Conservation (phyloP, 2,888 invertebrate genomes). For the Polymixis lichenea region DNA sequence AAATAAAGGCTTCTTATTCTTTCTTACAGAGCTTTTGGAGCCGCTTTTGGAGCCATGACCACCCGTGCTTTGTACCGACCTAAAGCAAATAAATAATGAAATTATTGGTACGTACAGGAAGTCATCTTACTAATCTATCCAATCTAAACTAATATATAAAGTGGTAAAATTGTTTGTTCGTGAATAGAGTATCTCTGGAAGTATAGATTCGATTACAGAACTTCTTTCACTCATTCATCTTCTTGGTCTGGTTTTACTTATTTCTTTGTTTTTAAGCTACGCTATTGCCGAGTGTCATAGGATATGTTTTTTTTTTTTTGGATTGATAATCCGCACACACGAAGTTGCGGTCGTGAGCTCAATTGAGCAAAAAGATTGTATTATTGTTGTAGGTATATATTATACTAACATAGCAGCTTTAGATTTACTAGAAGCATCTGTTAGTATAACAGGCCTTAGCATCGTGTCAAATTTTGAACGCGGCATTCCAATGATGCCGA, state of each 20-base stretch:
- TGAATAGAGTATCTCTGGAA: not conserved
- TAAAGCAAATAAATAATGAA: not conserved
- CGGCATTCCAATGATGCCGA: constrained; percentile 91
- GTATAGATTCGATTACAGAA: not conserved
- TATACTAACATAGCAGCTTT: constrained; percentile 76
- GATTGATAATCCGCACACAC: no score
- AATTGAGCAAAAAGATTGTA: not conserved
- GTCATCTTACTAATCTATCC: not conserved
- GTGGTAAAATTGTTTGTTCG: not conserved
- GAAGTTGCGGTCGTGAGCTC: not conserved
- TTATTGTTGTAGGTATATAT: not conserved
- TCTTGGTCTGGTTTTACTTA: no score
- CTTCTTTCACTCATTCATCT: not conserved
- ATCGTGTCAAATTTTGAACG: constrained; percentile 90
- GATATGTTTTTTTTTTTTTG: no score
- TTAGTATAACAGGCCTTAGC: constrained; percentile 81
- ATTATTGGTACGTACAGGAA: not conserved
- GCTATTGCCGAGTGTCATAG: not conserved
- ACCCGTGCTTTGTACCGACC: not conserved
- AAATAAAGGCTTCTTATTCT: not conserved
- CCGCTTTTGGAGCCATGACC: not conserved
- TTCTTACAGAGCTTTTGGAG: constrained; percentile 32
- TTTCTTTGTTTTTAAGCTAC: not conserved
- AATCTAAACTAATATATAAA: not conserved
- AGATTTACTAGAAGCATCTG: constrained; percentile 70